Evolutionary conservation across 2,888 invertebrate species (phyloP), one percentile per base, ranked within the genome.

Genomic region (Drosophila phalerata): DNA sequence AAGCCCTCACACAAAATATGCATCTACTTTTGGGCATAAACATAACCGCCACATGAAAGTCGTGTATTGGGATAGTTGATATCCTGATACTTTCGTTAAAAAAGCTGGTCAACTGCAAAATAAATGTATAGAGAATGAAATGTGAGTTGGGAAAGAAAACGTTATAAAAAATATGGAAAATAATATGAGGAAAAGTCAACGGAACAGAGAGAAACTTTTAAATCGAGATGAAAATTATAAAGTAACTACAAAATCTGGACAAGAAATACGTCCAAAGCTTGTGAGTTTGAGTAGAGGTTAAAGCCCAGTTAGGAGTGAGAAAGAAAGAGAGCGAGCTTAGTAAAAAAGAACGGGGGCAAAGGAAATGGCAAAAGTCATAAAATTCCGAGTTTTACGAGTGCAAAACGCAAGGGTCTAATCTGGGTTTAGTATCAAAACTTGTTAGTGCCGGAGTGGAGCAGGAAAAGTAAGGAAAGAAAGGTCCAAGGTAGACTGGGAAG

Each of bases 401-500:
- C 86, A 90, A 86, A 88, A 86, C 81, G 87, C 89, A 88, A 89
- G 86, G 88, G 89, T 90, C 85, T 86, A 90, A 89, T 88, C 88
- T 86, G 73, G 81, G 88, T 77, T 81, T 86, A 87, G 85, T 80
- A 89, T 89, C 82, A 80, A 82, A 86, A 89, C 85, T 86, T 86
- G 85, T 89, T 89, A 87, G 69, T 76, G 69, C 47, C 8, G 25
- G 30, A 19, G 22, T 37, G 15, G 9, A 40, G 13, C 5, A 5
- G 19, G 5, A 48, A 8, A 13, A 1, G 47, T 0, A 8, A 30
- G 45, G 0, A 28, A 5, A 17, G 3, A 51, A 6, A 9, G 47
- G 1, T 22, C 9, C 25, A 47, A 49, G 8, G 34, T 25, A 11
- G n/a, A 32, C 5, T 34, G 34, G 32, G 3, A 37, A 10, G 38